A percentile compares a stretch with the other conserved stretches of the same genome.
phyloP scores from a whole-genome alignment of 2,797 vertebrate species.

The Nothura maculosa region DNA sequence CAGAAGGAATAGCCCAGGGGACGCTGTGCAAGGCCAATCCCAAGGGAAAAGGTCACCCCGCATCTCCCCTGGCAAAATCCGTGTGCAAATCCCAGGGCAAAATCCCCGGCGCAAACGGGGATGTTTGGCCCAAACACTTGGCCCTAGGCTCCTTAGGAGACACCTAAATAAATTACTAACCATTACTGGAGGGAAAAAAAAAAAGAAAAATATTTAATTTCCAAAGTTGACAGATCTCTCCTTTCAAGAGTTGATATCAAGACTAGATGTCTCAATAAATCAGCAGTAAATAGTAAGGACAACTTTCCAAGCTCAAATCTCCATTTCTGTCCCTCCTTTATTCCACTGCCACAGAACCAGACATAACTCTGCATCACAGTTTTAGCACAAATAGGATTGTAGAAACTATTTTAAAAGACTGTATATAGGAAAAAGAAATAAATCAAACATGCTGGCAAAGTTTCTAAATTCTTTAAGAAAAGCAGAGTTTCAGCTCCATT shows the following conservation, averaged over 20 bases:
- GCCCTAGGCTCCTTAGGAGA: not conserved
- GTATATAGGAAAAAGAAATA: not conserved
- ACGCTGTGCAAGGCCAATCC: not conserved
- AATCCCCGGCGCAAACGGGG: not conserved
- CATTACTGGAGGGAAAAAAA: not conserved
- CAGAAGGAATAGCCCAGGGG: not conserved
- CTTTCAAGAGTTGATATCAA: not conserved
- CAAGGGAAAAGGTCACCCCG: not conserved
- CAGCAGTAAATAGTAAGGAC: slow-evolving; percentile 33
- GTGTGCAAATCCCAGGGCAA: not conserved
- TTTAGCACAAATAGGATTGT: not conserved
- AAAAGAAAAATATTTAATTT: not conserved
- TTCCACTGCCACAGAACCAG: not conserved
- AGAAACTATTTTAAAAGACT: slow-evolving; percentile 32
- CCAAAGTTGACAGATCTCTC: not conserved
- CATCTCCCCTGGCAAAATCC: not conserved
- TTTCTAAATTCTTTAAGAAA: slow-evolving; percentile 14
- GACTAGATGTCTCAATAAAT: not conserved
- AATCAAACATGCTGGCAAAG: not conserved
- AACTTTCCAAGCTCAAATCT: not conserved
- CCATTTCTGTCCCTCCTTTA: not conserved
- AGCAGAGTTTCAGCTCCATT: not conserved
- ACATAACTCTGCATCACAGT: not conserved
- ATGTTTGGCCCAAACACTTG: not conserved
- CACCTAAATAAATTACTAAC: not conserved